Base-by-base conservation (phyloP, 2,113 vertebrate species). In the Hymenochirus boettgeri region DNA sequence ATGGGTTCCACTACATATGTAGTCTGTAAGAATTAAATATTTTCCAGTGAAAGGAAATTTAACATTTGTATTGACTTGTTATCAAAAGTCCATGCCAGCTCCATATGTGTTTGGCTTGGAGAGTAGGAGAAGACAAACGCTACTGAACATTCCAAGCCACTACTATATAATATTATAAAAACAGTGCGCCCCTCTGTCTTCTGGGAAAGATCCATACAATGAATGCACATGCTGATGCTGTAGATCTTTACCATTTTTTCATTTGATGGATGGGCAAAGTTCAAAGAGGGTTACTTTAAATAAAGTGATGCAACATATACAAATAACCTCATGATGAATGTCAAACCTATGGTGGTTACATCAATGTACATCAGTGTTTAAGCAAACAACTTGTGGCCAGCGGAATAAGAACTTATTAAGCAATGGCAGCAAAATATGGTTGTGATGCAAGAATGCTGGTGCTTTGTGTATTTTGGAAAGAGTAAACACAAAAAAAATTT, bases 51-150 rank as follows among this genome's bases (percentile, higher is more conserved):
- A 50, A 24, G 45, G 56, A 48, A 57, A 42, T 39, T 66, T 29
- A 58, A 57, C 27, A 66, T 58, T 66, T 51, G 55, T 66, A 69
- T 60, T 69, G 57, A 69, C 47, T 67, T 53, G 45, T 42, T 65
- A 65, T 59, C 56, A 69, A 31, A 67, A 42, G 47, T 60, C 57
- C n/a, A 33, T 67, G 56, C 65, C 56, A 53, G 65, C 22, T 52
- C 46, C 65, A 59, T 53, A 59, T 69, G 65, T 69, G 65, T 69
- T 69, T 69, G 57, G 35, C 56, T 69, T 69, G 64, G 64, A 59
- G 22, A 22, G 19, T 2, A 2, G 29, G 12, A 53, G 45, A 31
- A 17, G 35, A 15, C 56, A 37, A 47, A 66, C 29, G 64, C 64
- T 67, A 67, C 64, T 59, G 64, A 67, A 67, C 56, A 69, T 60